Base-by-base conservation (phyloP, 2,888 invertebrate species). In the Campoletis raptor region DNA sequence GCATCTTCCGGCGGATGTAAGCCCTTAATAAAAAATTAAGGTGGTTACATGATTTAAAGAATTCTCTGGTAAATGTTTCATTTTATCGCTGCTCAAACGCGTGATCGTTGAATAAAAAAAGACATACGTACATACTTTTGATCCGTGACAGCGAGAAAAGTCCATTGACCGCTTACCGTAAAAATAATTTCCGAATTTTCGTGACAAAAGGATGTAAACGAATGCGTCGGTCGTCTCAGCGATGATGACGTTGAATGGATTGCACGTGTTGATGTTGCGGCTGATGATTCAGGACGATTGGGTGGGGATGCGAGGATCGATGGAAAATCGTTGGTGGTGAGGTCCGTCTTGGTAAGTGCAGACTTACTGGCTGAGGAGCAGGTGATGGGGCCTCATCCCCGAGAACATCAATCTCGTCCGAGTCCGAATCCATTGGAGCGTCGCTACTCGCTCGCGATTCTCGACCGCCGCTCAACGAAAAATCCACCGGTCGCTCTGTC, bases 351-450 rank as follows among this genome's bases (percentile, higher is more conserved):
- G 77, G 73, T 76, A 83, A 48, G 72, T 87, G 79, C n/a, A 87
- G 66, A 52, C 78, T 73, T 10, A 72, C 88, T n/a, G 86, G 83
- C 78, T 86, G 87, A 7, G 88, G 67, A 18, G 72, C 24, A 48
- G 90, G 90, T 57, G 91, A 89, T 15, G 93, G 92, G 7, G 92
- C 92, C 85, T 94, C 93, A 86, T 94, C 94, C 1, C 94, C 94
- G 1, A 94, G 89, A 4, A 94, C 93, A 89, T 94, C 94, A 89
- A 94, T 94, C 86, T 94, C 94, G 90, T 94, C 94, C 36, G 90
- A 91, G 83, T 94, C 94, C 64, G 94, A 93, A 80, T 93, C 92
- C 36, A 89, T 88, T 24, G 92, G 90, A 7, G 91, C 93, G 88
- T 93, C 94, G 88, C 94, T 94, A 81, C 93, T 93, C 81, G 92